Conservation (phyloP, 2,888 invertebrate species). For the Tenthredo scrophulariae region DNA sequence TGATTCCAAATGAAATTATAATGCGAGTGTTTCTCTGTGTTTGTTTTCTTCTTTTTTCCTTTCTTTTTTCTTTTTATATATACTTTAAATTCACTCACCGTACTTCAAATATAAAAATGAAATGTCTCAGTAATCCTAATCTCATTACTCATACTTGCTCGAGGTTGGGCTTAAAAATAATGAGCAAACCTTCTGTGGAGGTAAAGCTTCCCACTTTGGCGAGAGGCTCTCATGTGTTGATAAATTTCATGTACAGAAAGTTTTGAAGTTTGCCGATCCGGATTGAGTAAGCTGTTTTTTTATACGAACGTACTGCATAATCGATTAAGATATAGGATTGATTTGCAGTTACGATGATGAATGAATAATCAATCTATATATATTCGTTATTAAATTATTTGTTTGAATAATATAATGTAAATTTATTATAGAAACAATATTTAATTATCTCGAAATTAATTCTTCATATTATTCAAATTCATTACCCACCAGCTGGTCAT, state of each 20-base stretch:
- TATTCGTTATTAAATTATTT: background rate
- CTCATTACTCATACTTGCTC: slow-evolving; percentile 16
- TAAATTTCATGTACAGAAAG: slow-evolving; percentile 2
- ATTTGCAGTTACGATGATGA: background rate
- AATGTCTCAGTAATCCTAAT: slow-evolving; percentile 36
- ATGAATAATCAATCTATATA: background rate
- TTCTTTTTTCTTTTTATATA: background rate
- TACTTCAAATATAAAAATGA: slow-evolving; percentile 4
- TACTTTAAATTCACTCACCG: background rate
- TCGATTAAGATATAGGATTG: background rate
- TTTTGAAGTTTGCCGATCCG: background rate
- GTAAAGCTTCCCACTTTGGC: slow-evolving; percentile 9
- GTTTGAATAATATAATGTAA: background rate
- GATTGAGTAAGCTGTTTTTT: background rate
- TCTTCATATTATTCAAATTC: background rate
- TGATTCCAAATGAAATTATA: background rate
- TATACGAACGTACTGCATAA: background rate
- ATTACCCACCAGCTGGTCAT: background rate
- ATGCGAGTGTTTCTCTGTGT: background rate
- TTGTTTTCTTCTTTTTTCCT: too few species aligned
- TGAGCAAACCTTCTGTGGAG: background rate
- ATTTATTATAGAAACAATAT: background rate
- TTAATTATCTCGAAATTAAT: background rate
- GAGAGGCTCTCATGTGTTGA: slow-evolving; percentile 12
- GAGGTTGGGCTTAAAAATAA: slow-evolving; percentile 32